Evolutionary conservation across 2,113 vertebrate genomes (phyloP), one percentile per base, ranked within the genome.

Genomic region (Mobula birostris): DNA sequence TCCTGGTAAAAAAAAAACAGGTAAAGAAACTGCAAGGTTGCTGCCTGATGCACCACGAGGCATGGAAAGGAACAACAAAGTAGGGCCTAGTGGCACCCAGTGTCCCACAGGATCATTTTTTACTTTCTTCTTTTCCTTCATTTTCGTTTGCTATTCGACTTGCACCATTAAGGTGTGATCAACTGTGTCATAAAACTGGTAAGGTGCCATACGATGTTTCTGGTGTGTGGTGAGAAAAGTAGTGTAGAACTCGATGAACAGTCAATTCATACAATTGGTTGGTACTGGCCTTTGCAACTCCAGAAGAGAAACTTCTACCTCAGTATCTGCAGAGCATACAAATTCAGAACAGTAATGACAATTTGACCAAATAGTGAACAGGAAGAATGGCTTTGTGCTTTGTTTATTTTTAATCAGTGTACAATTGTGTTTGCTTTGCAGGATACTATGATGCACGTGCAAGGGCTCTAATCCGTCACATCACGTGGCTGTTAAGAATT

Each of bases 361-460:
- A 48, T 48, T 48, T 48, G 48, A 48, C 48, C 48, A 58, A 21
- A 9, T 56, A 0, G 7, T 56, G 66, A n/a, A 8, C 61, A 66
- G 29, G 63, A n/a, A 66, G 66, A 32, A 27, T 87, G 15, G 5
- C n/a, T 66, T 19, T 6, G 15, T 66, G n/a, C 85, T 15, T 14
- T 12, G n/a, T 29, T 32, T 4, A 74, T 32, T 90, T 19, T n/a
- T 19, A n/a, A 32, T n/a, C 29, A 24, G 48, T 7, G 27, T 27
- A 27, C 36, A 66, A 15, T n/a, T n/a, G 7, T 66, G 11, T 70
- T 92, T 92, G 90, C 40, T 70, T 32, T 94, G 48, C 94, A 99
- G 99, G 98, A 7, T 96, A 94, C 94, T 99, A 99, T 0, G 98
- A 99, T 87, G 97, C 99, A 72, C 97, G 98, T 94, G 96, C 97